Conservation (phyloP, 2,797 vertebrate genomes). For the Lacerta agilis region DNA sequence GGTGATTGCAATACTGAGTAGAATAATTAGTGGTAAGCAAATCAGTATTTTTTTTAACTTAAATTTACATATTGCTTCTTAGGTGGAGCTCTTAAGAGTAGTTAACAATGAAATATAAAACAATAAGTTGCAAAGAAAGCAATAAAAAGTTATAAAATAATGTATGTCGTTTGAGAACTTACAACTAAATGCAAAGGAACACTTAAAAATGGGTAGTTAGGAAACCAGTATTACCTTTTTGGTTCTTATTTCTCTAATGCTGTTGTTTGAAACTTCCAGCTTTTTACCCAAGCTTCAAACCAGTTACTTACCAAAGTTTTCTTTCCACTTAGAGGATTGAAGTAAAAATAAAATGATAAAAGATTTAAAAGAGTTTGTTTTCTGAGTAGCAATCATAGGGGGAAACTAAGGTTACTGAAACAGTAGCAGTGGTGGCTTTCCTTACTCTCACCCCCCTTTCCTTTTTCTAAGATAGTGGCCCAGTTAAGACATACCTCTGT, state of each 20-base stretch:
- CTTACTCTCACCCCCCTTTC: not conserved
- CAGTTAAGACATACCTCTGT: not conserved
- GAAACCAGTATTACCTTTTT: not conserved
- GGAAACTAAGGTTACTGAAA: not conserved
- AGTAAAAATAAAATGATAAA: not conserved
- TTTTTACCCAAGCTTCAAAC: not conserved
- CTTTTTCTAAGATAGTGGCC: not conserved
- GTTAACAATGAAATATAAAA: not conserved
- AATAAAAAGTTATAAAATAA: not conserved
- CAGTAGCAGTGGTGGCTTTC: not conserved
- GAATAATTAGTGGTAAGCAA: not conserved
- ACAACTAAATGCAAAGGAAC: not conserved
- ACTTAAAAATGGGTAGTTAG: not conserved
- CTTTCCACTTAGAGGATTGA: not conserved
- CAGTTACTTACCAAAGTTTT: not conserved
- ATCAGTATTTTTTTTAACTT: not conserved
- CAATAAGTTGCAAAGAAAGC: not conserved
- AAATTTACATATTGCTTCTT: not conserved
- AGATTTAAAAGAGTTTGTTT: not conserved
- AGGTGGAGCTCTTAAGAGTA: not conserved
- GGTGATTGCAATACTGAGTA: not conserved
- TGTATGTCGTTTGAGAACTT: not conserved
- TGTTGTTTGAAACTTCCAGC: not conserved
- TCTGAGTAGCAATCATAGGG: not conserved
- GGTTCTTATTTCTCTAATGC: not conserved